A percentile compares a stretch with the other conserved stretches of the same genome.
These are phyloP conservation scores for Plagodis pulveraria DNA, from an alignment of 2,888 invertebrate genomes.

Conservation along the genomic window DNA sequence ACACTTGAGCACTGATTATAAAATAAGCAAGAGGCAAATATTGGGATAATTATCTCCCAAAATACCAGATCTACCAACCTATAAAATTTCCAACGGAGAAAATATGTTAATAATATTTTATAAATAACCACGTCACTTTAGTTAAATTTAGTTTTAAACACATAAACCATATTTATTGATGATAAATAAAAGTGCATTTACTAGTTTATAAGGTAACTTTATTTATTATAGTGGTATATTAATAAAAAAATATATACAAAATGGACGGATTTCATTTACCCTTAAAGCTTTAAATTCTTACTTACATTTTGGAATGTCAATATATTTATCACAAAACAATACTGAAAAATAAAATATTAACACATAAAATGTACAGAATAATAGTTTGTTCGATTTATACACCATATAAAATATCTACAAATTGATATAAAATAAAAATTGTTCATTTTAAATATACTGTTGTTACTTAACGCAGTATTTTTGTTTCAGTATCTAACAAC, in stretches of 20 bases:
- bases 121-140: too few relatives aligned
- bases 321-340: constrained; percentile 18
- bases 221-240: constrained; percentile 48
- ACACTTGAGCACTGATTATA: too few relatives aligned
- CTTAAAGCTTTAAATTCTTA: constrained; percentile 21
- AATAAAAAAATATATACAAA: constrained; percentile 42
- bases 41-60: too few relatives aligned
- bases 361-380: not conserved
- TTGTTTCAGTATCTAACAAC: too few relatives aligned
- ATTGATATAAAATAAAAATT: too few relatives aligned
- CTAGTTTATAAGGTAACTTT: constrained; percentile 46
- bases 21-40: too few relatives aligned
- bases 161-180: constrained; percentile 12
- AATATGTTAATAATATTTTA: too few relatives aligned
- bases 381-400: not conserved
- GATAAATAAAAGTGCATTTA: constrained; percentile 56
- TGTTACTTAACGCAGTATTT: too few relatives aligned
- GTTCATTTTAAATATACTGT: too few relatives aligned
- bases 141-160: not conserved
- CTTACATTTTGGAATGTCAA: constrained; percentile 8
- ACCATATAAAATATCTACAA: not conserved
- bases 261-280: constrained; percentile 55
- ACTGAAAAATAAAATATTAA: constrained; percentile 15
- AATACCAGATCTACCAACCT: too few relatives aligned
- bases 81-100: too few relatives aligned